Conservation (phyloP, 2,888 invertebrate genomes). For the Catocala sponsa region DNA sequence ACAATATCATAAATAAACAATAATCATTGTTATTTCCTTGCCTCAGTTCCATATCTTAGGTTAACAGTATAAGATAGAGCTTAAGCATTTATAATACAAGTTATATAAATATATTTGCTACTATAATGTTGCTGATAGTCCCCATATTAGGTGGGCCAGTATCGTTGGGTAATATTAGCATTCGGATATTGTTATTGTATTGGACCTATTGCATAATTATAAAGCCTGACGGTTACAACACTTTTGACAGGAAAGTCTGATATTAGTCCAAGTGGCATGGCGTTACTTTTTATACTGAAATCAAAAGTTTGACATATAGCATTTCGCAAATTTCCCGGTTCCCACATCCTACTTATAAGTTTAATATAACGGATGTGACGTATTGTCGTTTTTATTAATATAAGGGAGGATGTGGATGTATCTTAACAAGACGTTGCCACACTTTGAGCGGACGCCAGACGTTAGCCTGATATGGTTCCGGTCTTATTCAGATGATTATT, state of each 20-base stretch:
- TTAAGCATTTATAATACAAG: too few species aligned
- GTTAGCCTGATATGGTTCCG: slow-evolving; percentile 36
- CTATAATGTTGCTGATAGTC: too few species aligned
- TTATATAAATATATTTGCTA: too few species aligned
- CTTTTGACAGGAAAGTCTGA: not conserved
- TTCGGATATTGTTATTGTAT: not conserved
- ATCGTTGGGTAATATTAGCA: not conserved
- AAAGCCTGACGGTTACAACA: not conserved
- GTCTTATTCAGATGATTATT: slow-evolving; percentile 32
- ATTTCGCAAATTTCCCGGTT: slow-evolving; percentile 30
- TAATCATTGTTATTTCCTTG: too few species aligned
- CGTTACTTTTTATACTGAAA: not conserved
- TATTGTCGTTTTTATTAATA: slow-evolving; percentile 23
- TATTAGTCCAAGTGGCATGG: too few species aligned
- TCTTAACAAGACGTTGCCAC: slow-evolving; percentile 39
- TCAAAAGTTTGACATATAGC: slow-evolving; percentile 33
- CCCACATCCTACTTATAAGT: slow-evolving; percentile 39
- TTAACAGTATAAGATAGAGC: too few species aligned
- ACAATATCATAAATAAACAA: too few species aligned
- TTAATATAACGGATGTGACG: slow-evolving; percentile 41
- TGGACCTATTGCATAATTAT: not conserved
- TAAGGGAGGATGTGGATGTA: slow-evolving; percentile 32
- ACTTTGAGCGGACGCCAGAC: slow-evolving; percentile 34
- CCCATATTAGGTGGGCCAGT: not conserved
- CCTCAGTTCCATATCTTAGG: too few species aligned